phyloP scores from a whole-genome alignment of 2,113 vertebrate genomes.

The Numida meleagris region DNA sequence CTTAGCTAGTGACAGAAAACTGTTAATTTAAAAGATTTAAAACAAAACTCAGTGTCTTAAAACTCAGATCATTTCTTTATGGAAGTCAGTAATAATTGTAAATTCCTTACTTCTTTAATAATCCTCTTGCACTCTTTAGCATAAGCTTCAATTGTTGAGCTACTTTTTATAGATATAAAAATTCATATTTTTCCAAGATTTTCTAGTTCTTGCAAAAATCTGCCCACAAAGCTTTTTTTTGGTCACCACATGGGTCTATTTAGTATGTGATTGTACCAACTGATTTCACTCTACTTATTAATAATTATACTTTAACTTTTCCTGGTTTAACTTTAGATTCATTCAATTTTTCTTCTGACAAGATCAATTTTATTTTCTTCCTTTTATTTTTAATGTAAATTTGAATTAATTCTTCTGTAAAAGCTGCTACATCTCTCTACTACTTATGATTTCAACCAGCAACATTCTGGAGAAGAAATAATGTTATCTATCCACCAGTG shows the following conservation, averaged over 20 bases:
- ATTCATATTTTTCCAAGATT: background rate
- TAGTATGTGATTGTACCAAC: background rate
- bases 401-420: background rate
- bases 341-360: background rate
- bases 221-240: background rate
- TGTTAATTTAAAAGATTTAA: background rate
- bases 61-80: background rate
- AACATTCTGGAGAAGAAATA: background rate
- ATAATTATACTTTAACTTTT: background rate
- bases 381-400: background rate
- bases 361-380: accelerated
- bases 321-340: background rate
- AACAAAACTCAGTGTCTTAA: background rate
- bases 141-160: background rate
- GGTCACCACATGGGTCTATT: background rate
- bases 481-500: background rate
- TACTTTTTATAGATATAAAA: background rate
- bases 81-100: background rate
- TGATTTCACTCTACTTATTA: background rate
- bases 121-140: background rate
- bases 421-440: background rate
- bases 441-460: background rate
- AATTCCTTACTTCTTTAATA: background rate
- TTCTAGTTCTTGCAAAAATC: background rate
- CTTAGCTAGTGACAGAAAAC: background rate